These are phyloP conservation scores for Coranthus polyacanthus DNA, from an alignment of 2,797 vertebrate genomes.

Conservation along the genomic window DNA sequence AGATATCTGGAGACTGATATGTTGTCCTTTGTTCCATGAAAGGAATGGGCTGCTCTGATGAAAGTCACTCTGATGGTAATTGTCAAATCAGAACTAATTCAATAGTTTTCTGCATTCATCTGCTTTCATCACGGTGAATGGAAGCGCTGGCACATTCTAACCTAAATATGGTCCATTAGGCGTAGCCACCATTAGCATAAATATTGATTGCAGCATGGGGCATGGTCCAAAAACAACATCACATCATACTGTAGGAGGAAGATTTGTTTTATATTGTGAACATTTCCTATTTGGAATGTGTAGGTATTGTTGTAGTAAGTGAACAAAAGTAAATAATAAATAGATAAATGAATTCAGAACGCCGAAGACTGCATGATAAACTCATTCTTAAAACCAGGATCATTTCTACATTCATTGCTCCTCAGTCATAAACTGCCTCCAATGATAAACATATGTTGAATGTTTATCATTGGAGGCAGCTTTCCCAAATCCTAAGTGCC, in stretches of 20 bases:
- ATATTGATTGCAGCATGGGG: conserved; percentile 17
- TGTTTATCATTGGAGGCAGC: conserved; percentile 7
- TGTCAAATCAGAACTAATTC: conserved; percentile 5
- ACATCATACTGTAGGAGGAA: not conserved
- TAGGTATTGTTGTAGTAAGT: too few relatives aligned
- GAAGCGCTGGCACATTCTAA: not conserved
- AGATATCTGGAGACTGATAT: not conserved
- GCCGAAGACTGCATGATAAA: too few relatives aligned
- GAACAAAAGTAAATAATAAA: too few relatives aligned
- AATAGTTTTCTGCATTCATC: not conserved
- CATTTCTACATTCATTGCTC: too few relatives aligned
- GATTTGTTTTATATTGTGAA: not conserved
- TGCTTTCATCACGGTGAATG: conserved; percentile 1
- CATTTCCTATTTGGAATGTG: not conserved
- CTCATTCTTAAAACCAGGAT: too few relatives aligned
- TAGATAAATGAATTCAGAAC: too few relatives aligned
- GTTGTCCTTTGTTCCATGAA: not conserved
- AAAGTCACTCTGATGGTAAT: conserved; percentile 7
- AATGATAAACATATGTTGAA: conserved; percentile 26
- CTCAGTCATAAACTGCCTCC: conserved; percentile 8
- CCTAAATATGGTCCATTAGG: conserved; percentile 13
- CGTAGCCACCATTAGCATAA: conserved; percentile 6
- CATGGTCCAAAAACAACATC: conserved; percentile 1
- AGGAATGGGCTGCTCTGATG: not conserved
- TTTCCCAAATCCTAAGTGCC: not conserved